Evolutionary conservation across 35 echinoderm and acorn worm genomes (phyloP).

Genomic region (Stichopus chloronotus): DNA sequence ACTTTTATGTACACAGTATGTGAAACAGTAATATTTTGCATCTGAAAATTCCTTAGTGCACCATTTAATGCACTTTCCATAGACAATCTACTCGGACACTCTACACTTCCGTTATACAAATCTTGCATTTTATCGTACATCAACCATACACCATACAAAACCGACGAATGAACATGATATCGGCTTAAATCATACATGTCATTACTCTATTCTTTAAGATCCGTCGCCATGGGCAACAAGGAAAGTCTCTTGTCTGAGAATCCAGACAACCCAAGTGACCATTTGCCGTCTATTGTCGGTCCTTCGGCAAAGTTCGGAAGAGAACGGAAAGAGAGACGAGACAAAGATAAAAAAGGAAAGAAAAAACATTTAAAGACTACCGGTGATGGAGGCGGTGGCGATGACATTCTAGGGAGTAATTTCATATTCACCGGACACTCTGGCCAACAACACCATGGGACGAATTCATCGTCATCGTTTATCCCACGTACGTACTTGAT

Average conservation of each 20-base stretch:
- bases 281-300: neutral
- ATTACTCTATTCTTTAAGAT: neutral
- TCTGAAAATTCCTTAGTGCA: too few relatives aligned
- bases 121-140: too few relatives aligned
- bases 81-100: too few relatives aligned
- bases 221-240: conserved; percentile 73
- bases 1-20: too few relatives aligned
- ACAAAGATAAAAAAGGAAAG: conserved; percentile 58
- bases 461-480: conserved; percentile 22
- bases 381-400: neutral
- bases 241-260: conserved; percentile 49
- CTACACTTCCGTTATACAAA: too few relatives aligned
- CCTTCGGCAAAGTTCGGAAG: conserved; percentile 25
- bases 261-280: conserved; percentile 24
- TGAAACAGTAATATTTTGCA: too few relatives aligned
- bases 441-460: neutral
- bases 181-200: too few relatives aligned
- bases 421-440: conserved; percentile 31
- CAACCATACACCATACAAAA: too few relatives aligned
- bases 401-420: neutral
- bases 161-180: too few relatives aligned
- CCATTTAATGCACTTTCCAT: too few relatives aligned
- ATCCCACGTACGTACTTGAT: conserved; percentile 39
- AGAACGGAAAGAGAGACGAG: conserved; percentile 53
- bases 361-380: conserved; percentile 49